Conservation (phyloP, 2,888 invertebrate genomes). For the Leptothorax acervorum region DNA sequence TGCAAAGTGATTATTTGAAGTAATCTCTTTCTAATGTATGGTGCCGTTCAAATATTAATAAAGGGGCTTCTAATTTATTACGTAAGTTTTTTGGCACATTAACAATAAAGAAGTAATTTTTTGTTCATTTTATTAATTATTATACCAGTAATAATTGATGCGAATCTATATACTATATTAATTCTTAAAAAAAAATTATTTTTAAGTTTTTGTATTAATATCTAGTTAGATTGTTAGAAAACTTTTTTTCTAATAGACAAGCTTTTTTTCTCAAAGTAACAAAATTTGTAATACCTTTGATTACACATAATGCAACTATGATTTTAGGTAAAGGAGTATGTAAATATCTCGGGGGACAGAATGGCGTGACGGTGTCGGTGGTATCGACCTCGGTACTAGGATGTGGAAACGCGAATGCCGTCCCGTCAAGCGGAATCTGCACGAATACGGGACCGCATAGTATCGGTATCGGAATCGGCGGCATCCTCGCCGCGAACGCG, state of each 20-base stretch:
- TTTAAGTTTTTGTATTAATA: too few relatives aligned
- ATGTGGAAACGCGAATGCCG: slow-evolving; percentile 67
- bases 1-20: background rate
- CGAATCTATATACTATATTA: background rate
- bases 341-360: slow-evolving; percentile 84
- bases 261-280: background rate
- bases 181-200: background rate
- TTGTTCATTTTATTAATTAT: slow-evolving; percentile 13
- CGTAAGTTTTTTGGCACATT: background rate
- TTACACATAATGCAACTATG: background rate
- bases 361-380: slow-evolving; percentile 87
- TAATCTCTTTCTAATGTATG: background rate
- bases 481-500: slow-evolving; percentile 68
- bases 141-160: background rate
- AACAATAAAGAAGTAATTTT: background rate
- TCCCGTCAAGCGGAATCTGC: slow-evolving; percentile 61
- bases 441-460: slow-evolving; percentile 63
- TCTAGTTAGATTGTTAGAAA: background rate
- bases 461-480: slow-evolving; percentile 71
- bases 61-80: background rate
- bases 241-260: background rate
- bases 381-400: slow-evolving; percentile 85
- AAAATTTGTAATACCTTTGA: background rate
- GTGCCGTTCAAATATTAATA: background rate
- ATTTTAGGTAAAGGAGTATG: slow-evolving; percentile 82